Percentiles rank a stretch among this genome's conserved stretches.
These are phyloP conservation scores for Meda fulgida DNA, from an alignment of 2,797 vertebrate genomes.

Conservation along the genomic window DNA sequence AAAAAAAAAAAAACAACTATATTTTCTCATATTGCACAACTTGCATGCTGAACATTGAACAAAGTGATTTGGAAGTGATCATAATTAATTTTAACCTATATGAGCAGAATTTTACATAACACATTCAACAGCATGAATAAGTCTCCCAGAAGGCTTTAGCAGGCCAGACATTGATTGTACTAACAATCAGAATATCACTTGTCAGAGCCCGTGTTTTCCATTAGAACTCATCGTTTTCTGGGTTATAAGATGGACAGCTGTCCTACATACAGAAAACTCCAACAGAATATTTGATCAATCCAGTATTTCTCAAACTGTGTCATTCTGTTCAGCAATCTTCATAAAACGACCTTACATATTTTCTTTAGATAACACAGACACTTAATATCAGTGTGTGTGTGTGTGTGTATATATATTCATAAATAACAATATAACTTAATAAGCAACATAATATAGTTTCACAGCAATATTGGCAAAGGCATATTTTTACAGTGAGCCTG, in stretches of 20 bases:
- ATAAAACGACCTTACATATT: background rate
- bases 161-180: slow-evolving; percentile 7
- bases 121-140: slow-evolving; percentile 10
- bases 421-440: too few species aligned
- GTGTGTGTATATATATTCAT: too few species aligned
- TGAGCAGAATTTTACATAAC: slow-evolving; percentile 19
- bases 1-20: background rate
- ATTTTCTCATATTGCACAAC: background rate
- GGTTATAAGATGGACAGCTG: slow-evolving; percentile 32
- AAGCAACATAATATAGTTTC: too few species aligned
- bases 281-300: slow-evolving; percentile 26
- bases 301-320: slow-evolving; percentile 24
- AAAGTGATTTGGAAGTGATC: slow-evolving; percentile 1
- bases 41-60: background rate
- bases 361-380: background rate
- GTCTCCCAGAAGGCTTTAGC: slow-evolving; percentile 32
- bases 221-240: slow-evolving; percentile 5
- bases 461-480: background rate
- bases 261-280: slow-evolving; percentile 24
- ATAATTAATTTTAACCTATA: slow-evolving; percentile 19
- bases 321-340: background rate
- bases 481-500: background rate
- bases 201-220: slow-evolving; percentile 12
- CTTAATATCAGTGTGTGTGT: background rate
- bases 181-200: slow-evolving; percentile 27